Conservation (phyloP, 2,797 vertebrate species). For the Lateolabrax maculatus region DNA sequence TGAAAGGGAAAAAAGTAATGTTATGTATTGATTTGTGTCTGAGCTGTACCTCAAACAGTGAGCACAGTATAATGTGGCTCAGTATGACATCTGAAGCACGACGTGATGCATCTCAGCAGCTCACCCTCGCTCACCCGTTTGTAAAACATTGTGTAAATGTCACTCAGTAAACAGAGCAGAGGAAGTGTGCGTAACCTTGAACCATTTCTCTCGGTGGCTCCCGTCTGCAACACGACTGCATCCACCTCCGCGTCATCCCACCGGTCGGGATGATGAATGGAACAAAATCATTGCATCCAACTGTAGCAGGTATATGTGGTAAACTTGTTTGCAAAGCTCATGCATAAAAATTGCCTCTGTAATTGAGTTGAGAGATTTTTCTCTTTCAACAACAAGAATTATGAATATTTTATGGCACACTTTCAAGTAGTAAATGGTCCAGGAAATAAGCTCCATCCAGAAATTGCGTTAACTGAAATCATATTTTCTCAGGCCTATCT, state of each 20-base stretch:
- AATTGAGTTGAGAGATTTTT: conserved; percentile 73
- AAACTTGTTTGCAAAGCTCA: conserved; percentile 69
- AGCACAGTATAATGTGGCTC: conserved; percentile 50
- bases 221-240: background rate
- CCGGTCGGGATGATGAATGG: conserved; percentile 72
- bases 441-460: conserved; percentile 69
- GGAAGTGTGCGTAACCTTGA: conserved; percentile 61
- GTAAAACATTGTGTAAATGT: conserved; percentile 71
- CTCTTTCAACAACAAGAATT: conserved; percentile 69
- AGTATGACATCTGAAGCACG: conserved; percentile 50
- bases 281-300: conserved; percentile 61
- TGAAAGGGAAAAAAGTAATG: conserved; percentile 11
- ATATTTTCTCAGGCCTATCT: conserved; percentile 63
- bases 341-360: conserved; percentile 75
- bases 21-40: conserved; percentile 39
- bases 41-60: conserved; percentile 25
- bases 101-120: conserved; percentile 56
- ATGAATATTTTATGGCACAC: conserved; percentile 80
- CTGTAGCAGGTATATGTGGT: conserved; percentile 57
- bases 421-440: conserved; percentile 74
- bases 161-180: conserved; percentile 60
- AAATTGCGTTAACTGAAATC: conserved; percentile 69
- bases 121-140: conserved; percentile 60
- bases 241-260: conserved; percentile 50
- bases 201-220: conserved; percentile 26